Evolutionary conservation across 1,140 invertebrate species (phyloP), one percentile per base, ranked within the genome.

Genomic region (Orussus abietinus): DNA sequence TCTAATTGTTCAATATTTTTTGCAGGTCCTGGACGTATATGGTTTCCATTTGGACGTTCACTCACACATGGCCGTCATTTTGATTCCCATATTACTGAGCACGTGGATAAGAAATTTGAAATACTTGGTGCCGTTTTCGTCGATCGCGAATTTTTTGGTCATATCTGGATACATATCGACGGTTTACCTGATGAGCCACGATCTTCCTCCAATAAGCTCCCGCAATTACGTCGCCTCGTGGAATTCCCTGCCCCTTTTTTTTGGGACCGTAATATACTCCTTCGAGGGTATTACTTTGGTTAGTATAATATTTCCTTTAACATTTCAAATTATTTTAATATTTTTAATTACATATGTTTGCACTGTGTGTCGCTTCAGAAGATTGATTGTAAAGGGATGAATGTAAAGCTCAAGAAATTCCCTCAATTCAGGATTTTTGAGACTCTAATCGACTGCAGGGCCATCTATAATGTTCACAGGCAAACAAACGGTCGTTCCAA

Each of bases 221-320:
- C 53, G 66, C 3, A 57, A 59, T 11, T 79, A 78, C 47, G 66
- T 83, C 13, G 81, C 77, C 0, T 64, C 72, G 9, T 80, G 77
- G 66, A 62, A 73, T 31, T 66, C 76, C 17, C 49, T 88, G 42
- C 84, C 86, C 0, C 66, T 88, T 2, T 90, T 81, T 61, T 87
- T 88, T 51, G 84, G 84, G 30, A 88, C 85, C 4, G 82, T 84
- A 20, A 80, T 89, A 38, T 89, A 85, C 55, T 83, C 86, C 19
- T 89, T 88, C 51, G 86, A 88, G 65, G 86, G 86, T 41, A 88
- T 88, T 39, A 85, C 83, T 28, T 66, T 88, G 73, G 85, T 89
- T 58, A 77, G 72, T 49, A 39, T 12, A 21, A n/a, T n/a, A n/a
- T n/a, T n/a, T 30, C 11, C 21, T 25, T 25, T 25, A n/a, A 25